These are phyloP conservation scores for Cheilosia grossa DNA, from an alignment of 2,888 invertebrate genomes.

Conservation along the genomic window DNA sequence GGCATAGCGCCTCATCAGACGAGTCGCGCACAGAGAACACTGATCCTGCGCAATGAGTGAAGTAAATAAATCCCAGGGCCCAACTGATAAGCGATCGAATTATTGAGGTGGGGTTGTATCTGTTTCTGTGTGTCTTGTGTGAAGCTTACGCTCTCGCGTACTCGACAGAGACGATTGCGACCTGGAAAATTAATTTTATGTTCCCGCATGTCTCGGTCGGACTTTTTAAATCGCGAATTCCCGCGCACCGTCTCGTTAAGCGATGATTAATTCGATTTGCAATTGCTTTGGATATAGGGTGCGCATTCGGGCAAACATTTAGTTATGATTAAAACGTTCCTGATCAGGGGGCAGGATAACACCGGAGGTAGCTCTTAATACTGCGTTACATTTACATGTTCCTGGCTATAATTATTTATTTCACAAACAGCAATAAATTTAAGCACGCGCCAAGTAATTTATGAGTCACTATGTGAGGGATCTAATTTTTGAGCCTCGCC, in stretches of 20 bases:
- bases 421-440: constrained; percentile 24
- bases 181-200: constrained; percentile 61
- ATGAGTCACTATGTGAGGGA: constrained; percentile 16
- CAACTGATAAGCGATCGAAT: constrained; percentile 68
- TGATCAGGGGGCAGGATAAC: constrained; percentile 47
- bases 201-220: constrained; percentile 41
- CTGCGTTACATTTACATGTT: background rate
- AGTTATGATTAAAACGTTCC: constrained; percentile 62
- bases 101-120: constrained; percentile 64
- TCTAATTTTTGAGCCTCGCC: constrained; percentile 7
- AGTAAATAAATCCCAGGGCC: constrained; percentile 61
- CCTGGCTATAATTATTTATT: background rate
- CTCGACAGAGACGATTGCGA: constrained; percentile 17
- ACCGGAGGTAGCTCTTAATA: constrained; percentile 3
- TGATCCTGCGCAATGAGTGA: constrained; percentile 56
- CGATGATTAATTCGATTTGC: constrained; percentile 72
- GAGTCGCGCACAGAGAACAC: constrained; percentile 35
- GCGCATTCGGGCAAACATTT: constrained; percentile 66
- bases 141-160: constrained; percentile 19
- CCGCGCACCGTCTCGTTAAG: constrained; percentile 67
- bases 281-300: constrained; percentile 65
- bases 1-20: constrained; percentile 64
- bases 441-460: constrained; percentile 45
- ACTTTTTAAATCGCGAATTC: constrained; percentile 53
- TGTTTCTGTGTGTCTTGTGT: constrained; percentile 10